These are phyloP conservation scores for Microctonus hyperodae DNA, from an alignment of 2,888 invertebrate genomes.

Conservation along the genomic window DNA sequence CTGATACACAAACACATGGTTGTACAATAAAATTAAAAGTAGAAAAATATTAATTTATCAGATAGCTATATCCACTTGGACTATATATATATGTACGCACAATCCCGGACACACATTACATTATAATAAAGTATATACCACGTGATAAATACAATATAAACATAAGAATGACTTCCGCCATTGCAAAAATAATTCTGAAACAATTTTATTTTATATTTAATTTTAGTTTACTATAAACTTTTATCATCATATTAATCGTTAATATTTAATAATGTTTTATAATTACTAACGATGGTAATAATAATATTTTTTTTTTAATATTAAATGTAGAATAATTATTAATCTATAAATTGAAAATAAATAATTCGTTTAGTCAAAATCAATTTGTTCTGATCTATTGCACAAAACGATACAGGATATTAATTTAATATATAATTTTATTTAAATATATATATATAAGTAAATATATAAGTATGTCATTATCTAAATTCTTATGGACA, in stretches of 20 bases:
- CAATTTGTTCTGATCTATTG: neutral
- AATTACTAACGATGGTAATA: neutral
- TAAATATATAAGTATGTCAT: neutral
- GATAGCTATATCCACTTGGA: neutral
- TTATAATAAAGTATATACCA: neutral
- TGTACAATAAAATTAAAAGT: neutral
- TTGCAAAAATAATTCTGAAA: slow-evolving; percentile 1
- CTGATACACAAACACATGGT: neutral
- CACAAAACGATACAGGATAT: neutral
- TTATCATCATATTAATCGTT: neutral
- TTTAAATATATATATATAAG: too few species aligned
- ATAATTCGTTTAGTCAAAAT: neutral
- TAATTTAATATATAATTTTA: too few species aligned
- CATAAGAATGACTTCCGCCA: slow-evolving; percentile 9
- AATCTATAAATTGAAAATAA: too few species aligned
- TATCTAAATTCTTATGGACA: neutral
- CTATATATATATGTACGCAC: neutral
- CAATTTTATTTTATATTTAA: neutral
- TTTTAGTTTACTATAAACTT: too few species aligned
- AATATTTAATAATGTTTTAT: neutral
- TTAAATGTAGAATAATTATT: neutral
- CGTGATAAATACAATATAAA: neutral
- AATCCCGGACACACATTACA: neutral
- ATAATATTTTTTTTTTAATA: neutral
- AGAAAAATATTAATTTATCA: neutral